These are phyloP conservation scores for Enteromius paludinosus DNA, from an alignment of 2,797 vertebrate species.

Conservation along the genomic window DNA sequence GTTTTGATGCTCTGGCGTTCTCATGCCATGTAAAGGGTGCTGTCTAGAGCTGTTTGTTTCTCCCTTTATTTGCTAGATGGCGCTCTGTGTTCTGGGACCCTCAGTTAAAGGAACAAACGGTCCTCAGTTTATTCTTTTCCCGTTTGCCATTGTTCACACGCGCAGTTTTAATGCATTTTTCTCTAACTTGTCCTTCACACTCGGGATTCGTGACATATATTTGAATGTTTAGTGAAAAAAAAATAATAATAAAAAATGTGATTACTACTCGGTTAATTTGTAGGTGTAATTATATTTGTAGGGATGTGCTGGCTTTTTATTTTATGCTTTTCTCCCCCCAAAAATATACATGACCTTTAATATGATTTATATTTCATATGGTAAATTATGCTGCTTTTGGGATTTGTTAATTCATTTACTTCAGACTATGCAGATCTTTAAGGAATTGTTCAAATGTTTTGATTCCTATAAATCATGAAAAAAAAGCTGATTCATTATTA, in stretches of 20 bases:
- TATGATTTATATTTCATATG: background rate
- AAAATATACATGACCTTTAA: background rate
- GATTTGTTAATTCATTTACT: background rate
- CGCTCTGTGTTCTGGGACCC: constrained; percentile 90
- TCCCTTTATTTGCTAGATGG: constrained; percentile 92
- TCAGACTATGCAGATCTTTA: background rate
- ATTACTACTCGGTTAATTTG: constrained; percentile 8
- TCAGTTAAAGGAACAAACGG: constrained; percentile 67
- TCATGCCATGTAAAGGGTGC: constrained; percentile 59
- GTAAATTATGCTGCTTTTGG: background rate
- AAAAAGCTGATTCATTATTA: background rate
- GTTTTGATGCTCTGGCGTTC: constrained; percentile 59
- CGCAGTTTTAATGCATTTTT: constrained; percentile 53
- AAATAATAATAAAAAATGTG: background rate
- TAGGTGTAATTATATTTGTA: background rate
- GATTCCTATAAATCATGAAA: background rate
- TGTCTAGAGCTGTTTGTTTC: constrained; percentile 79
- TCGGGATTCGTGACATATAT: background rate
- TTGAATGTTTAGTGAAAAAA: constrained; percentile 3
- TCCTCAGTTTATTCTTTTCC: constrained; percentile 59
- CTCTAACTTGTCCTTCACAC: constrained; percentile 21
- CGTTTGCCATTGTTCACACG: constrained; percentile 61
- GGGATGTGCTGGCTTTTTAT: background rate
- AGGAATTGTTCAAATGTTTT: background rate
- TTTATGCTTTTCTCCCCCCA: background rate